These are phyloP conservation scores for Papilio protenor DNA, from an alignment of 2,888 invertebrate genomes.

Conservation along the genomic window DNA sequence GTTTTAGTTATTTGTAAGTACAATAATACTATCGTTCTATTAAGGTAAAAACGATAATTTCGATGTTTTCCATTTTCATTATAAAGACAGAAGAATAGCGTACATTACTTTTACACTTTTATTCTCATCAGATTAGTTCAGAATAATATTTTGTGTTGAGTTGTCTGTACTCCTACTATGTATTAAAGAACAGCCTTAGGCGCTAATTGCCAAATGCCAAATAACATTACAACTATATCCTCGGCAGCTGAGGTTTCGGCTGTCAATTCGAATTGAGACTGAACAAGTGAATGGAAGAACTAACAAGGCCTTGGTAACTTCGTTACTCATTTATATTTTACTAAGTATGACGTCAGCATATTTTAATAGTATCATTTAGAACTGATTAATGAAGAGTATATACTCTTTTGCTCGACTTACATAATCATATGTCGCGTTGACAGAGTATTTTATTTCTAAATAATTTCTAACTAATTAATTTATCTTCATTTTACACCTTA, in stretches of 20 bases:
- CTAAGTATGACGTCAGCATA: neutral
- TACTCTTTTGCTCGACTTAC: neutral
- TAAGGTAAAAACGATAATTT: no score
- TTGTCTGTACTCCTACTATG: neutral
- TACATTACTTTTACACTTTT: neutral
- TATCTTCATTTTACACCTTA: neutral
- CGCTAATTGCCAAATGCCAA: neutral
- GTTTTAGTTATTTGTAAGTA: no score
- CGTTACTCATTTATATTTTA: neutral
- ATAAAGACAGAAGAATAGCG: neutral
- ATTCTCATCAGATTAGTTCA: neutral
- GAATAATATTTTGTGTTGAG: neutral
- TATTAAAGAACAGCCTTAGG: neutral
- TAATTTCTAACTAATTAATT: neutral
- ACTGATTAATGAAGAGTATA: neutral
- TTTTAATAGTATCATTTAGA: neutral
- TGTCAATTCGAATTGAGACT: neutral
- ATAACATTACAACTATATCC: slow-evolving; percentile 9
- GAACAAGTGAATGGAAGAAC: slow-evolving; percentile 4
- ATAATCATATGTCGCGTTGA: neutral
- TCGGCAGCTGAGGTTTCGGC: neutral
- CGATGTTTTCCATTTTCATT: no score
- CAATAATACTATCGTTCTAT: no score
- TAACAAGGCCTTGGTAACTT: neutral
- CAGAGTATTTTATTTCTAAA: neutral